A percentile compares a stretch with the other conserved stretches of the same genome.
phyloP scores from a whole-genome alignment of 1,140 invertebrate species.

The Contarinia nasturtii region DNA sequence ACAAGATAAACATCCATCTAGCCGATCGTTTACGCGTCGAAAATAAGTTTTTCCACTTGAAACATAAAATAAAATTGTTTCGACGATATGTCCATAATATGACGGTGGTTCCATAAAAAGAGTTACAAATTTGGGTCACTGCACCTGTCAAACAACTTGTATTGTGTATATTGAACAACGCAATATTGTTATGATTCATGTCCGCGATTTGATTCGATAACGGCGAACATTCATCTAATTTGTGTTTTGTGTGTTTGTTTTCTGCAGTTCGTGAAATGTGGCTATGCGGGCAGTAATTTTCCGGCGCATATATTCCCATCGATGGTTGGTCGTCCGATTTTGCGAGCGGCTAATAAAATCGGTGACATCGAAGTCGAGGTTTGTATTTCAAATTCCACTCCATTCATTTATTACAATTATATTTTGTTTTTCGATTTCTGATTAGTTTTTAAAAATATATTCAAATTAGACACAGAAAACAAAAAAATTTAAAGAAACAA shows the following conservation, averaged over 20 bases:
- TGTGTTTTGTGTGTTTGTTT: slow-evolving; percentile 15
- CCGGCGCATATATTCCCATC: slow-evolving; percentile 98
- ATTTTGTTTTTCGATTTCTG: slow-evolving; percentile 1
- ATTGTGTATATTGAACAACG: too few species aligned
- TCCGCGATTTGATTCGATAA: too few species aligned
- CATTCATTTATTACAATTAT: neutral
- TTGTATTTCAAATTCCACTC: slow-evolving; percentile 15
- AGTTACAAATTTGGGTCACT: neutral
- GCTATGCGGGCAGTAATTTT: slow-evolving; percentile 98
- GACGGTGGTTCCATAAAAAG: neutral
- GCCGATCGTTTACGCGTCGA: too few species aligned
- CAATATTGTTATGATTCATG: too few species aligned
- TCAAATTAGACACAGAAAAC: neutral
- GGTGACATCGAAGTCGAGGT: slow-evolving; percentile 99
- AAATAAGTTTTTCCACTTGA: too few species aligned
- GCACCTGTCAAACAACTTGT: neutral
- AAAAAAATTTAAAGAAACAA: too few species aligned
- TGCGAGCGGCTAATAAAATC: slow-evolving; percentile 92
- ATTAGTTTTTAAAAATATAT: slow-evolving; percentile 12
- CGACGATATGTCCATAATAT: too few species aligned
- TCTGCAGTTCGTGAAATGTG: slow-evolving; percentile 97
- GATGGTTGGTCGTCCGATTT: slow-evolving; percentile 94
- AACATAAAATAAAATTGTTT: too few species aligned
- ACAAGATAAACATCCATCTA: too few species aligned
- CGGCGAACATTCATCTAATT: too few species aligned